Conservation (phyloP, 2,797 vertebrate species). For the Labroides dimidiatus region DNA sequence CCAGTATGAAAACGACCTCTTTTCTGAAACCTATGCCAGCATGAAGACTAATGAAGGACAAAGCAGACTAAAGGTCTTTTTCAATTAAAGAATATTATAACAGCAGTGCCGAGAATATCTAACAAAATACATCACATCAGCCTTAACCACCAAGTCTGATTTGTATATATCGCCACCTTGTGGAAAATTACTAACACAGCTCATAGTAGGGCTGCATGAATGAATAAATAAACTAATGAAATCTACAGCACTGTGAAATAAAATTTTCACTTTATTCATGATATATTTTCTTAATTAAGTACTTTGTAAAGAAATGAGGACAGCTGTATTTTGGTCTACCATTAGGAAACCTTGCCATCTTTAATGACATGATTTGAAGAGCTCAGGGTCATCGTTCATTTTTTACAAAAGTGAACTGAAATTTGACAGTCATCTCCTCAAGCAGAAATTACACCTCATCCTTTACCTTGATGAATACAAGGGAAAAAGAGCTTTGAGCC, state of each 20-base stretch:
- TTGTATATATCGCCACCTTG: constrained; percentile 66
- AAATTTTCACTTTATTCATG: background rate
- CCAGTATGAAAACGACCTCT: no score
- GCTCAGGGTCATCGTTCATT: no score
- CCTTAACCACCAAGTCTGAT: constrained; percentile 13
- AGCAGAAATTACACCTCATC: background rate
- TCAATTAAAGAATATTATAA: background rate
- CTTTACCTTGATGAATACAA: background rate
- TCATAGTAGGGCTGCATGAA: background rate
- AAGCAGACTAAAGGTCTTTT: background rate
- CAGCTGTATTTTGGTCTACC: background rate
- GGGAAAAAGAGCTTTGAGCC: background rate
- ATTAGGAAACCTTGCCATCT: background rate
- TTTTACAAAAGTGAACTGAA: no score
- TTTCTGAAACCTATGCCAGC: no score
- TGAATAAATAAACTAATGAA: background rate
- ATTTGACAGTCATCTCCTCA: background rate
- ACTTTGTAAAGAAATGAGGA: background rate
- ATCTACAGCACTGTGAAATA: background rate
- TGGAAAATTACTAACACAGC: constrained; percentile 44
- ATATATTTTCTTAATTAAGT: background rate
- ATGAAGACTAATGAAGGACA: no score
- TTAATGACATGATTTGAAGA: background rate
- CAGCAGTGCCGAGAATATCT: background rate
- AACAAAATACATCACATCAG: background rate